A percentile compares a stretch with the other conserved stretches of the same genome.
Conservation (phyloP, 2,888 invertebrate genomes). For the Kuschelorhynchus macadamiae region DNA sequence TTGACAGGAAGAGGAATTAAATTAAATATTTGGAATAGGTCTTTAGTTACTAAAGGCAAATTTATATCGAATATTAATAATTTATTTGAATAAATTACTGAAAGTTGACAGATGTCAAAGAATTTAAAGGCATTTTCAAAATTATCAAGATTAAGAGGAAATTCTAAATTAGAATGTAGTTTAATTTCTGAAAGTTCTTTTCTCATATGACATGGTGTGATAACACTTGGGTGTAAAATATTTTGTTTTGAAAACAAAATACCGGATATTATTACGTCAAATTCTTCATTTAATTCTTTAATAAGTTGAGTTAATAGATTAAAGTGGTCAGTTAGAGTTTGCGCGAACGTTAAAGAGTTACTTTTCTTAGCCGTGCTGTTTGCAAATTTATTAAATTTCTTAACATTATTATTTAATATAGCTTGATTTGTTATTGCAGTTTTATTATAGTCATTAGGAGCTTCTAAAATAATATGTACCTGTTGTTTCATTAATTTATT, state of each 20-base stretch:
- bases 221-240: slow-evolving; percentile 46
- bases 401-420: slow-evolving; percentile 40
- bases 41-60: slow-evolving; percentile 32
- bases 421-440: slow-evolving; percentile 48
- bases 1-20: slow-evolving; percentile 15
- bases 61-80: slow-evolving; percentile 40
- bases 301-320: slow-evolving; percentile 39
- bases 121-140: slow-evolving; percentile 37
- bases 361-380: not conserved
- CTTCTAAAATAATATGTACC: slow-evolving; percentile 47
- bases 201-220: slow-evolving; percentile 38
- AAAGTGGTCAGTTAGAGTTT: not conserved
- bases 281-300: slow-evolving; percentile 41
- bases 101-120: slow-evolving; percentile 31
- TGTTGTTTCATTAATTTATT: slow-evolving; percentile 51
- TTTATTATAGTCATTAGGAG: slow-evolving; percentile 51
- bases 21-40: slow-evolving; percentile 24
- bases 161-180: slow-evolving; percentile 30
- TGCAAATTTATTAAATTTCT: slow-evolving; percentile 42
- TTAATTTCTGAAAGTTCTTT: slow-evolving; percentile 27
- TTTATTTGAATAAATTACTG: slow-evolving; percentile 42
- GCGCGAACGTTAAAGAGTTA: not conserved
- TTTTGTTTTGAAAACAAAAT: slow-evolving; percentile 50
- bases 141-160: slow-evolving; percentile 36
- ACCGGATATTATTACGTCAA: slow-evolving; percentile 42